Conservation (phyloP, 2,113 vertebrate species). For the Heterocephalus glaber region DNA sequence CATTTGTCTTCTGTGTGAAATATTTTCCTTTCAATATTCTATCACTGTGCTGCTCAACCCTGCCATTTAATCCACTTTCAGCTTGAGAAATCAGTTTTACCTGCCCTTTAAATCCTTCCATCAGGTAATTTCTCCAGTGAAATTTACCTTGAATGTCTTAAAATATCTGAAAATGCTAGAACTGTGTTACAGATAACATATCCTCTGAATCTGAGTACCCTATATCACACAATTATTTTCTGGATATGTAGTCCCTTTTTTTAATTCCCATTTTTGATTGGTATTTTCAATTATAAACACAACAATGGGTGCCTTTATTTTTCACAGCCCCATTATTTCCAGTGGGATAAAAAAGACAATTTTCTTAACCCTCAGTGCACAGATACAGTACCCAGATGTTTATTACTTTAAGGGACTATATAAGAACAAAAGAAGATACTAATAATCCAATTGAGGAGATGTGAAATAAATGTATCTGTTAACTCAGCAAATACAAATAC, state of each 20-base stretch:
- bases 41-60: not conserved
- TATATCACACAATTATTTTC: conserved; percentile 6
- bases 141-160: conserved; percentile 29
- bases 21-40: not conserved
- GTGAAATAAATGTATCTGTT: conserved; percentile 20
- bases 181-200: not conserved
- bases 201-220: not conserved
- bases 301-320: not conserved
- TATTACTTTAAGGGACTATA: not conserved
- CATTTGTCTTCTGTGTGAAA: not conserved
- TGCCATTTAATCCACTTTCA: not conserved
- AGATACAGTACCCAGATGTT: not conserved
- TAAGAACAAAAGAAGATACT: not conserved
- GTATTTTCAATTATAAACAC: conserved; percentile 2
- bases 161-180: not conserved
- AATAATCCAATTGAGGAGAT: not conserved
- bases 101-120: not conserved
- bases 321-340: not conserved
- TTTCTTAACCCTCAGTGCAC: not conserved
- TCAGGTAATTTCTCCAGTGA: conserved; percentile 1
- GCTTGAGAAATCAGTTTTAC: not conserved
- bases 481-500: conserved; percentile 15
- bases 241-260: not conserved
- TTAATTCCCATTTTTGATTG: not conserved
- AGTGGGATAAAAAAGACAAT: not conserved